Base-by-base conservation (phyloP, 35 echinoderm and acorn worm genomes). In the Acanthaster planci region DNA sequence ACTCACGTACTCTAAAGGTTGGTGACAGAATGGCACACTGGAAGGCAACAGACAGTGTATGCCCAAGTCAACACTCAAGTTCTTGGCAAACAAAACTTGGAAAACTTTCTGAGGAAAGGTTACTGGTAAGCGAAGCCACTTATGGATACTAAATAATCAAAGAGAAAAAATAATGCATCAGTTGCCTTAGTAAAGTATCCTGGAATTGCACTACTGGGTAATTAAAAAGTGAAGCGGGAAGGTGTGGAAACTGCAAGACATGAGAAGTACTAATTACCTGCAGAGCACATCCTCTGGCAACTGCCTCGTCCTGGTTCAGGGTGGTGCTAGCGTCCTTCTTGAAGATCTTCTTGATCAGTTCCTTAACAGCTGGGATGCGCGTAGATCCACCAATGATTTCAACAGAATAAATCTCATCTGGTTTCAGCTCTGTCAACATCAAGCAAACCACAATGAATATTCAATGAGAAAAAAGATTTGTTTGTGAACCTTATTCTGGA, bases 11-110 rank as follows among this genome's bases (percentile, higher is more conserved):
- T 39, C 91, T 88, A 88, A 98, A 98, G 8, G 95, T 98, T 75
- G 95, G 95, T 19, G 95, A 98, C 38, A 98, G 78, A 31, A 98
- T 91, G 29, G 95, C 95, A 91, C 95, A 98, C 95, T 98, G 86
- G 16, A 89, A 81, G 32, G 15, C 39, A 86, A 55, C 27, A 79
- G 75, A 44, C 78, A 17, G n/a, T n/a, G n/a, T n/a, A n/a, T n/a
- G n/a, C n/a, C n/a, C n/a, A n/a, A n/a, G n/a, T n/a, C n/a, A n/a
- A n/a, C n/a, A n/a, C n/a, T n/a, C n/a, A n/a, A n/a, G n/a, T n/a
- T n/a, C n/a, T n/a, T n/a, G n/a, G n/a, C n/a, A n/a, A n/a, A n/a
- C n/a, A n/a, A n/a, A n/a, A n/a, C n/a, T n/a, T n/a, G 55, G 12
- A 12, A 57, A 12, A 57, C 55, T 14, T 57, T 14, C n/a, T n/a